phyloP scores from a whole-genome alignment of 2,797 vertebrate species.

The Vultur gryphus region DNA sequence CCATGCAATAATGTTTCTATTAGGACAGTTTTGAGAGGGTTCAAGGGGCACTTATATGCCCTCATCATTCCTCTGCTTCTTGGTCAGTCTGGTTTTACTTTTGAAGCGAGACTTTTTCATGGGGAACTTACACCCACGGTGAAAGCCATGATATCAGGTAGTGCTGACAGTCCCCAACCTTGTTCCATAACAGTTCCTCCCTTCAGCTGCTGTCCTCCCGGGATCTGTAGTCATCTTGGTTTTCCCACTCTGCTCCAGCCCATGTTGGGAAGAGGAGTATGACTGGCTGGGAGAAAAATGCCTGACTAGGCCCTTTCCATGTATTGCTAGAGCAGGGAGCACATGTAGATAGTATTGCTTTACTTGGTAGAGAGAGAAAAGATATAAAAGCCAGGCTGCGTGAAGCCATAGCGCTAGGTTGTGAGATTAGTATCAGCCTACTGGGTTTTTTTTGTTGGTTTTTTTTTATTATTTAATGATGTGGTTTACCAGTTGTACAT shows the following conservation, averaged over 20 bases:
- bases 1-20: not conserved
- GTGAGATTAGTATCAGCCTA: not conserved
- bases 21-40: not conserved
- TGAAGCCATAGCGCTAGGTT: not conserved
- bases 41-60: not conserved
- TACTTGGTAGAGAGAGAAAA: not conserved
- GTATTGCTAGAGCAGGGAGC: not conserved
- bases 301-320: too few species aligned
- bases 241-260: not conserved
- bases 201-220: not conserved
- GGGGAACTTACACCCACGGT: not conserved
- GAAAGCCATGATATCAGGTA: not conserved
- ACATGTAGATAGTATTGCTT: too few species aligned
- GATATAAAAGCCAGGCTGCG: not conserved
- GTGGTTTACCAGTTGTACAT: not conserved
- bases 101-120: not conserved
- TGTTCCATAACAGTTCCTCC: not conserved
- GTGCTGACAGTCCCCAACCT: not conserved
- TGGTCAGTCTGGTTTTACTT: not conserved
- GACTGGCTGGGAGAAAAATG: not conserved
- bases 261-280: not conserved
- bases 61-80: not conserved
- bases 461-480: not conserved
- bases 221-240: not conserved
- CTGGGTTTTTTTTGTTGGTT: rapidly evolving